These are phyloP conservation scores for Phodopus roborovskii DNA, from an alignment of 2,113 vertebrate species.

Conservation along the genomic window DNA sequence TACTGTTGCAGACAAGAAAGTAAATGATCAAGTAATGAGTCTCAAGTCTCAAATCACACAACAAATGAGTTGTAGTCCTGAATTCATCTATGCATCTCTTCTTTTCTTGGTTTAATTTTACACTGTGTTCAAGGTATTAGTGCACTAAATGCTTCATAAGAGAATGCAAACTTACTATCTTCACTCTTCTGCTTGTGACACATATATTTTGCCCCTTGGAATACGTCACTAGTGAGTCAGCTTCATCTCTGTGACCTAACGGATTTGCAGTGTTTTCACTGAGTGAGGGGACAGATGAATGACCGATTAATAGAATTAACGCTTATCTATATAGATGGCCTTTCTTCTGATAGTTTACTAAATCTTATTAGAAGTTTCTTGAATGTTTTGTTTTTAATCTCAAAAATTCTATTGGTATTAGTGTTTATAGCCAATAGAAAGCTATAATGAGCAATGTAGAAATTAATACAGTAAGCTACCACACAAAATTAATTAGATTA, in stretches of 20 bases:
- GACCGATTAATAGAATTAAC: neutral
- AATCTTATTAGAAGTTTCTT: neutral
- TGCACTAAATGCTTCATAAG: neutral
- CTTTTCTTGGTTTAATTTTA: neutral
- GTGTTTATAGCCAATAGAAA: neutral
- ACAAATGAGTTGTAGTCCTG: neutral
- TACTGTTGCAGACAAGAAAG: neutral
- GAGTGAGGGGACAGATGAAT: neutral
- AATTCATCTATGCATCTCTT: neutral
- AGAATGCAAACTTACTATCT: neutral
- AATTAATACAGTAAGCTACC: conserved; percentile 3
- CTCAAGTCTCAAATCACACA: neutral
- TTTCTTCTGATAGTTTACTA: neutral
- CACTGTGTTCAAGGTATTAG: neutral
- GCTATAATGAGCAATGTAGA: neutral
- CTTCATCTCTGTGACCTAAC: neutral
- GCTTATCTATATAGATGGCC: neutral
- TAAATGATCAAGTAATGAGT: neutral
- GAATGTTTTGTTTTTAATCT: neutral
- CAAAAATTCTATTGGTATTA: neutral
- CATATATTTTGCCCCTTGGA: neutral
- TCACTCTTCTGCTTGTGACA: neutral
- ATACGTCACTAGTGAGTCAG: neutral
- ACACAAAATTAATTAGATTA: neutral
- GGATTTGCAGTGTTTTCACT: neutral